Evolutionary conservation across 2,888 invertebrate species (phyloP), one percentile per base, ranked within the genome.

Genomic region (Zaprionus obscuricornis): DNA sequence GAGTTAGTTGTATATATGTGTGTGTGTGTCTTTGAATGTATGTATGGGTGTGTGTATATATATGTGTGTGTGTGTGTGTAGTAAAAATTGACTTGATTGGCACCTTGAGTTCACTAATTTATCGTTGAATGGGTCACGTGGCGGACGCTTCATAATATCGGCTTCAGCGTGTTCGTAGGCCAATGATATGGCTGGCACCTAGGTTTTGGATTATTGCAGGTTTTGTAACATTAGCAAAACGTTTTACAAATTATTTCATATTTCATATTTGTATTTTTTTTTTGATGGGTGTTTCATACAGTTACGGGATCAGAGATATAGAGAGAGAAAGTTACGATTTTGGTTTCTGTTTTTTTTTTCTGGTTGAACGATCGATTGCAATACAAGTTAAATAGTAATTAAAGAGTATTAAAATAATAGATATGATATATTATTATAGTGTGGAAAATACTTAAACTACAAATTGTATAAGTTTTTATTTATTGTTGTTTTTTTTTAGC

Each of bases 101-200:
- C 90, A 90, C 90, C 90, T 90, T 89, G 90, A 90, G 82, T 96
- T 96, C 91, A 96, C 96, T 91, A 96, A 93, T 93, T 95, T 95
- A 92, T 96, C 96, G 90, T 93, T 93, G 92, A 93, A 92, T 81
- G 95, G 95, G 91, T 96, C 94, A 92, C 96, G 92, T 88, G 96
- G 96, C 87, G 93, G 93, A 89, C 95, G 93, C 92, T 95, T 95
- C 96, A 96, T 96, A 91, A 96, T 96, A 92, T 96, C 96, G 87
- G 94, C 93, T 91, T 96, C 96, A 77, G 96, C 95, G 91, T 94
- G 93, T 92, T 96, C 96, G 91, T 96, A 96, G 89, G 96, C 95
- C 91, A 96, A 92, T 82, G 96, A 96, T 91, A 96, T 96, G 90
- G 96, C 96, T 87, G 96, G 96, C 91, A 93, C 91, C 93, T 90